Evolutionary conservation across 2,888 invertebrate genomes (phyloP), one percentile per base, ranked within the genome.

Genomic region (Melipona beecheii): DNA sequence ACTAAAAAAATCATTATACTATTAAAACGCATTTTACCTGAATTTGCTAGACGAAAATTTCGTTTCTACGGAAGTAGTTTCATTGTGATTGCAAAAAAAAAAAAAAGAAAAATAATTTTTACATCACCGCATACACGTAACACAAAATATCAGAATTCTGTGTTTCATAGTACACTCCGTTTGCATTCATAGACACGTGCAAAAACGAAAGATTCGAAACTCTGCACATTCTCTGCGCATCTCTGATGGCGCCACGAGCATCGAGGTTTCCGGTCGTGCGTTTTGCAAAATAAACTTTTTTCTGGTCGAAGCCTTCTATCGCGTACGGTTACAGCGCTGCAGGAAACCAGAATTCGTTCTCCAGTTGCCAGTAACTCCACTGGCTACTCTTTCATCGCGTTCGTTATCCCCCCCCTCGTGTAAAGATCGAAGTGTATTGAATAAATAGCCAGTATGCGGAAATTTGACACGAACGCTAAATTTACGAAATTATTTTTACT

Each of bases 201-300:
- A 52, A 36, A 66, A 66, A 52, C 36, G 27, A 56, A 31, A 66
- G n/a, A 50, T 52, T 4, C 60, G n/a, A 75, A 36, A 69, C 60
- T 31, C 31, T 69, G 11, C 60, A 49, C 2, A 49, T 49, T 24
- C 17, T 24, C 2, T 31, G 6, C 52, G 6, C 52, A 17, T 27
- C 21, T 60, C 19, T 17, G 52, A 60, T 36, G 24, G 11, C 56
- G n/a, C 13, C 15, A 24, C 24, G 21, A 75, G 60, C 31, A 43
- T 43, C 36, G 21, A 68, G 58, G 21, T 27, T 66, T 66, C 43
- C 58, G 58, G n/a, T 27, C 49, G 24, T 75, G 36, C 15, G n/a
- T 75, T 72, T 54, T 17, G 68, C 52, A 64, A 78, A 84, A 69
- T 60, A 75, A 82, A 68, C 31, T 43, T n/a, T 75, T 69, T n/a